Conservation (phyloP, 2,113 vertebrate species). For the Amphiprion percula region DNA sequence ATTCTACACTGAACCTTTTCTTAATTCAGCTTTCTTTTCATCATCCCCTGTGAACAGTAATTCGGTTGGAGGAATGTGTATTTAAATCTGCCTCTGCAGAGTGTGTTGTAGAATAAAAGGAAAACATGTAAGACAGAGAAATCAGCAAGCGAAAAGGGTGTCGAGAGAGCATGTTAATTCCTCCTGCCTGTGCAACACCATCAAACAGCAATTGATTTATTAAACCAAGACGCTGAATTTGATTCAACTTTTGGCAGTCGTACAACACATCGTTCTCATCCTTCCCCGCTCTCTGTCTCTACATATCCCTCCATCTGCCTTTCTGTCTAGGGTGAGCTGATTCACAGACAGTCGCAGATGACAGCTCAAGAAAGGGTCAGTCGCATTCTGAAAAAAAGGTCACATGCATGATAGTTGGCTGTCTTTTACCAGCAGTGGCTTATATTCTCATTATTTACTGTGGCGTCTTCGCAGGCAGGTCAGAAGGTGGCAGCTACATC, state of each 20-base stretch:
- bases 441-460: slow-evolving; percentile 16
- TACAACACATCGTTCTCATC: slow-evolving; percentile 25
- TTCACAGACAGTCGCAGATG: slow-evolving; percentile 51
- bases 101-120: not conserved
- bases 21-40: not conserved
- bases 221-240: slow-evolving; percentile 44
- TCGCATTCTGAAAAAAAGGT: slow-evolving; percentile 18
- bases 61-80: not conserved
- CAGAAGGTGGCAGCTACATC: slow-evolving; percentile 39
- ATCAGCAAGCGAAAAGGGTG: slow-evolving; percentile 10
- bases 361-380: slow-evolving; percentile 36
- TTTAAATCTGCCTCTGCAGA: not conserved
- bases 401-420: slow-evolving; percentile 9
- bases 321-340: slow-evolving; percentile 26
- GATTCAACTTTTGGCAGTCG: slow-evolving; percentile 48
- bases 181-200: slow-evolving; percentile 1
- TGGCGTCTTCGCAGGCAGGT: slow-evolving; percentile 21
- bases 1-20: not conserved
- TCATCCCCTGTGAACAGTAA: not conserved
- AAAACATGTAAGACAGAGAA: not conserved
- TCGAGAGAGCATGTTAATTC: slow-evolving; percentile 12
- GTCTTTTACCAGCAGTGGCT: slow-evolving; percentile 14
- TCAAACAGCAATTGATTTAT: slow-evolving; percentile 59
- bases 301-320: slow-evolving; percentile 21
- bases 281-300: not conserved